phyloP scores from a whole-genome alignment of 2,888 invertebrate genomes.

The Isotomurus palustris region DNA sequence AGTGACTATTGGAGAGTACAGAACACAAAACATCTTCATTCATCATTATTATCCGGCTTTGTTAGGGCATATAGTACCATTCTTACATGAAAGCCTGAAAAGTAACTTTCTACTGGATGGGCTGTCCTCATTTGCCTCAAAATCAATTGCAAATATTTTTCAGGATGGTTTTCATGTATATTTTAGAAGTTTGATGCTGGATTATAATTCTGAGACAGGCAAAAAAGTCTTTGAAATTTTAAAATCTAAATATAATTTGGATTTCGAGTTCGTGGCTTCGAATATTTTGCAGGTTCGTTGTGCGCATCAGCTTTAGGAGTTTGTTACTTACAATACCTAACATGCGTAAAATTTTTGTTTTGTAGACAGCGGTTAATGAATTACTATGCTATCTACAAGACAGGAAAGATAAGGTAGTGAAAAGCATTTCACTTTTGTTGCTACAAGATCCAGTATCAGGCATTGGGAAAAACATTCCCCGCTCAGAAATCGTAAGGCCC shows the following conservation, averaged over 20 bases:
- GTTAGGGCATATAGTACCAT: constrained; percentile 18
- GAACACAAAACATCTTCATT: constrained; percentile 1
- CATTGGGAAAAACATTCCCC: background rate
- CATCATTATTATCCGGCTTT: constrained; percentile 11
- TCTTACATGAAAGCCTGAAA: background rate
- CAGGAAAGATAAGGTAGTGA: constrained; percentile 12
- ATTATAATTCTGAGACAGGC: background rate
- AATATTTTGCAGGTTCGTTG: constrained; percentile 18
- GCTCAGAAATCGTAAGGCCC: constrained; percentile 18
- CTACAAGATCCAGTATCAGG: background rate
- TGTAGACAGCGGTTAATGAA: constrained; percentile 22
- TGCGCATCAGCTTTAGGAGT: too few species aligned
- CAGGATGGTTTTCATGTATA: constrained; percentile 14
- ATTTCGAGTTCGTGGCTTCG: constrained; percentile 11
- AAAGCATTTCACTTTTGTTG: constrained; percentile 11
- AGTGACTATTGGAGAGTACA: constrained; percentile 11
- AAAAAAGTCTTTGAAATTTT: background rate
- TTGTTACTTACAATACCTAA: background rate
- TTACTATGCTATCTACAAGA: constrained; percentile 15
- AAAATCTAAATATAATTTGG: constrained; percentile 3
- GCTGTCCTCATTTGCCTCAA: constrained; percentile 1
- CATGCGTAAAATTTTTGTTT: background rate
- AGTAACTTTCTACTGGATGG: constrained; percentile 4
- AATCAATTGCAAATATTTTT: background rate
- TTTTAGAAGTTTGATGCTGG: constrained; percentile 9